Percentiles rank a stretch among this genome's conserved stretches.
phyloP scores from a whole-genome alignment of 2,113 vertebrate species.

The Apodemus speciosus region DNA sequence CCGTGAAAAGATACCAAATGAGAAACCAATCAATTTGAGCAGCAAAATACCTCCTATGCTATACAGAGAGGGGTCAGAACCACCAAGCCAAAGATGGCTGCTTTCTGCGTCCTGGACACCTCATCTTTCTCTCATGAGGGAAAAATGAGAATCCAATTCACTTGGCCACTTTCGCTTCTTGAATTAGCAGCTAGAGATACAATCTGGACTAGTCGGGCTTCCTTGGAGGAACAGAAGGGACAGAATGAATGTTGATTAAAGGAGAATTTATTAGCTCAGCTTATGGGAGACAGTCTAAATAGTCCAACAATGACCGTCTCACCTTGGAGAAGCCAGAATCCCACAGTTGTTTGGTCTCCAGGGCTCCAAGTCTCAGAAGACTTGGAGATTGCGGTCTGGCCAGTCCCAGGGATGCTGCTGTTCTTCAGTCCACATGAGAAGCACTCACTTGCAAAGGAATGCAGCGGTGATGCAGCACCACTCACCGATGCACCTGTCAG shows the following conservation, averaged over 20 bases:
- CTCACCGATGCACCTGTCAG: not conserved
- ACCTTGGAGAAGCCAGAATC: not conserved
- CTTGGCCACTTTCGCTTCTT: not conserved
- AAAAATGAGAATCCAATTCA: not conserved
- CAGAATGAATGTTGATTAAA: not conserved
- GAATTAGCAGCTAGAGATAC: not conserved
- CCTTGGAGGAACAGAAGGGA: not conserved
- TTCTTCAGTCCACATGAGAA: not conserved
- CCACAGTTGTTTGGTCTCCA: not conserved
- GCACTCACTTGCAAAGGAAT: not conserved
- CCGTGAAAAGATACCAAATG: not conserved
- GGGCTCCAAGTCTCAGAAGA: not conserved
- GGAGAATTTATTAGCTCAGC: not conserved
- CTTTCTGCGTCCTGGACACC: not conserved
- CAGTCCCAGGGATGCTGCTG: no score
- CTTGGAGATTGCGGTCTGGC: not conserved
- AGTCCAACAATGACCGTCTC: not conserved
- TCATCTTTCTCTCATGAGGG: not conserved
- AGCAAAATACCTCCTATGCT: not conserved
- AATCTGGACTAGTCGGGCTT: not conserved
- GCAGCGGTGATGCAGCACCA: no score
- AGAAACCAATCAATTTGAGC: not conserved
- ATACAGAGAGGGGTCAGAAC: not conserved
- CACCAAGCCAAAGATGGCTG: not conserved
- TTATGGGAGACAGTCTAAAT: not conserved